These are phyloP conservation scores for Holothuria scabra DNA, from an alignment of 53 echinoderm and acorn worm species.

Conservation along the genomic window DNA sequence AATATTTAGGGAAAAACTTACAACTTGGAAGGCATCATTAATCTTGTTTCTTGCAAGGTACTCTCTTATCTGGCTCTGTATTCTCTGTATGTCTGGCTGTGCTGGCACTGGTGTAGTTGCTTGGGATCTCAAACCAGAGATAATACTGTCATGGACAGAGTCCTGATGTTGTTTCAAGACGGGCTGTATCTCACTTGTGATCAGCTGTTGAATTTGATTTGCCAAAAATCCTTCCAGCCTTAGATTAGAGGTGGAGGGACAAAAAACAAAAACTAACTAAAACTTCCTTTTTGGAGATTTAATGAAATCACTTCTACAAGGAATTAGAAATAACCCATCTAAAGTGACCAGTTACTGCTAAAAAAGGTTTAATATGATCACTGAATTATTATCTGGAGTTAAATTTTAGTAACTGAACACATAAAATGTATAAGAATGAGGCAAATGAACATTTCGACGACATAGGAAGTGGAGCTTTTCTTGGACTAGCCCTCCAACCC, in stretches of 20 bases:
- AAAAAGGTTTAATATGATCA: too few species aligned
- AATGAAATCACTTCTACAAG: too few species aligned
- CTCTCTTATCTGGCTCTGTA: slow-evolving; percentile 81
- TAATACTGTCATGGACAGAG: slow-evolving; percentile 74
- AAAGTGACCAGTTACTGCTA: too few species aligned
- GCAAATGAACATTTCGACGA: too few species aligned
- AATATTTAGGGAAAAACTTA: slow-evolving; percentile 54
- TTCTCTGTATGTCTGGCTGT: slow-evolving; percentile 69
- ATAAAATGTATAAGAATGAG: too few species aligned
- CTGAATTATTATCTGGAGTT: too few species aligned
- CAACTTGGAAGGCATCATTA: slow-evolving; percentile 88
- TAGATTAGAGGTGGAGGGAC: background rate
- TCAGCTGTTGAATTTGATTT: slow-evolving; percentile 57
- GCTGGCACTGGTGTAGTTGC: slow-evolving; percentile 90
- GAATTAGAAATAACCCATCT: too few species aligned
- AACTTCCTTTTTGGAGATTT: too few species aligned
- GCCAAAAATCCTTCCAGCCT: slow-evolving; percentile 72
- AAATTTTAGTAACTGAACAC: too few species aligned
- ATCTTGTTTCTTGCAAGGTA: slow-evolving; percentile 71
- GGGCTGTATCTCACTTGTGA: slow-evolving; percentile 67
- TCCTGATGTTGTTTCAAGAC: slow-evolving; percentile 75
- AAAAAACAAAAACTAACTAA: too few species aligned
- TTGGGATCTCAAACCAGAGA: slow-evolving; percentile 82
- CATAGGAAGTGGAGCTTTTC: too few species aligned
- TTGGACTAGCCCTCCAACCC: too few species aligned